Conservation (phyloP, 2,888 invertebrate species). For the Cosmorhoe ocellata region DNA sequence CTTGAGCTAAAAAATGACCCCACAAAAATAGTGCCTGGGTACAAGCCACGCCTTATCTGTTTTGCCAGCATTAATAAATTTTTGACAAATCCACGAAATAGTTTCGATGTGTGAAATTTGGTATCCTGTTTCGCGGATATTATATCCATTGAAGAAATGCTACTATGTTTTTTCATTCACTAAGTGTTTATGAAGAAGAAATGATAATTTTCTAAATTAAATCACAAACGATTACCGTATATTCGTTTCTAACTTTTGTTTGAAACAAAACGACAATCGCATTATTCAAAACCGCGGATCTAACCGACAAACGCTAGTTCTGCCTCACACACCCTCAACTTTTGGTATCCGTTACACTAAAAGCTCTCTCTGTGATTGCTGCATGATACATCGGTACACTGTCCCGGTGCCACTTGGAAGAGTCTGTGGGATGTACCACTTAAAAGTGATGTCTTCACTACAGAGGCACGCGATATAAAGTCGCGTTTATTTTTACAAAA, state of each 20-base stretch:
- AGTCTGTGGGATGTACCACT: constrained; percentile 23
- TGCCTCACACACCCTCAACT: constrained; percentile 45
- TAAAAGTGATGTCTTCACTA: constrained; percentile 7
- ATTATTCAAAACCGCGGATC: constrained; percentile 21
- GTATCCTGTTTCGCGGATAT: no score
- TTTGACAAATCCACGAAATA: no score
- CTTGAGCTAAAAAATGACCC: no score
- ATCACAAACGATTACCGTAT: no score
- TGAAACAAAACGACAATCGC: background rate
- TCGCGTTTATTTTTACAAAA: background rate
- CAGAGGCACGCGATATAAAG: constrained; percentile 4
- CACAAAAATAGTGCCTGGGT: no score
- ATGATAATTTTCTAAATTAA: no score
- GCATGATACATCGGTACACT: constrained; percentile 43
- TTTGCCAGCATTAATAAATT: no score
- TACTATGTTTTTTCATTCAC: no score
- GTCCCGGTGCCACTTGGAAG: constrained; percentile 26
- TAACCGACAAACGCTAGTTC: constrained; percentile 35
- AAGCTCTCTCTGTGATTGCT: constrained; percentile 71
- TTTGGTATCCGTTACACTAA: constrained; percentile 48
- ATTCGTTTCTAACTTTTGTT: background rate
- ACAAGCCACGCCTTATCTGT: no score
- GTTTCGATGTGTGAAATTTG: no score
- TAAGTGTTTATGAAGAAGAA: no score
- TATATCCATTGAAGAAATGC: no score